Evolutionary conservation across 1,140 invertebrate genomes (phyloP).

Genomic region (Drosophila tropicalis): DNA sequence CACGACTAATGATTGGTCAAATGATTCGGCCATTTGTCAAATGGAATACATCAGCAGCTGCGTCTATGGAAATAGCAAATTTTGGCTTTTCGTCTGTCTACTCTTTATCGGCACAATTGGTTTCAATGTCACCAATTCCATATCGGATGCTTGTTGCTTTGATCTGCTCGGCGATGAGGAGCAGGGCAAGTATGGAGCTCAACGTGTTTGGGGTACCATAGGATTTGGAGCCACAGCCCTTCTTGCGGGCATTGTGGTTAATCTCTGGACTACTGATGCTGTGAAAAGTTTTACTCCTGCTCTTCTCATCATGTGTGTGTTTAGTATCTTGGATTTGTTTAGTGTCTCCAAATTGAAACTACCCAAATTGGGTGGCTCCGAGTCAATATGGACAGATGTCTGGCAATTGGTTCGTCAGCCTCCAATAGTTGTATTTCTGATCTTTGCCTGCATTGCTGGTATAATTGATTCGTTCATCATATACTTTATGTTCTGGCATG

Average conservation of each 20-base stretch:
- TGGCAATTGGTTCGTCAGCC: slow-evolving; percentile 85
- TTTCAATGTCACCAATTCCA: slow-evolving; percentile 90
- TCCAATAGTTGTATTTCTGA: slow-evolving; percentile 87
- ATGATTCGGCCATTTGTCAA: slow-evolving; percentile 21
- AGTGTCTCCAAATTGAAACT: slow-evolving; percentile 86
- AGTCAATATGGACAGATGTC: slow-evolving; percentile 87
- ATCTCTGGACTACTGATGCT: slow-evolving; percentile 84
- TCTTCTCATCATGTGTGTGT: slow-evolving; percentile 86
- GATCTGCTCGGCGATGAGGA: slow-evolving; percentile 88
- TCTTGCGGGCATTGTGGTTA: slow-evolving; percentile 87
- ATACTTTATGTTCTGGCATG: slow-evolving; percentile 91
- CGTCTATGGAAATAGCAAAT: slow-evolving; percentile 85
- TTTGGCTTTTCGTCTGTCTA: slow-evolving; percentile 89
- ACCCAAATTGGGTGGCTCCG: slow-evolving; percentile 86
- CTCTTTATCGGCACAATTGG: slow-evolving; percentile 89
- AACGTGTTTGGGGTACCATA: slow-evolving; percentile 91
- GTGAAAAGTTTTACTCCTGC: slow-evolving; percentile 88
- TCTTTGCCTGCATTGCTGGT: slow-evolving; percentile 88
- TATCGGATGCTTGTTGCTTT: slow-evolving; percentile 92
- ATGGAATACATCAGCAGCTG: slow-evolving; percentile 50
- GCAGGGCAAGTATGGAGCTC: slow-evolving; percentile 88
- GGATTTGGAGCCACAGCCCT: slow-evolving; percentile 89
- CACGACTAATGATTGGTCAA: slow-evolving; percentile 15
- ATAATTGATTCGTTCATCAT: slow-evolving; percentile 91
- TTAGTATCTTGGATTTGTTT: slow-evolving; percentile 86